Evolutionary conservation across 2,113 vertebrate species (phyloP).

Genomic region (Phyllostomus hastatus): DNA sequence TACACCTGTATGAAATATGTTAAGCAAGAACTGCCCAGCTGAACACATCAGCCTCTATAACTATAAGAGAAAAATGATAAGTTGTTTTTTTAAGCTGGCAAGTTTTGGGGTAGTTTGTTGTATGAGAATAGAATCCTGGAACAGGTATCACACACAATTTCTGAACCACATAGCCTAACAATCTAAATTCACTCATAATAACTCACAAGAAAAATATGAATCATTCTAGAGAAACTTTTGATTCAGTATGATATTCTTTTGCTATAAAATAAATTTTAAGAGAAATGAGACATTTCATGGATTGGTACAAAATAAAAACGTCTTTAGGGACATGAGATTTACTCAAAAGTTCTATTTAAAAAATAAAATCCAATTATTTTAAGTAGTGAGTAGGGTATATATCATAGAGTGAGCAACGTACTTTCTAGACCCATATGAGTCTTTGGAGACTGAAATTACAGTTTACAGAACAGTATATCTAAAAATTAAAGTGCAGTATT

Average conservation of each 20-base stretch:
- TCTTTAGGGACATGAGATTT: slow-evolving; percentile 46
- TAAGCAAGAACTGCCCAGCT: not conserved
- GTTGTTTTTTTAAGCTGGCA: not conserved
- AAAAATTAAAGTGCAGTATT: slow-evolving; percentile 61
- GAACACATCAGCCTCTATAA: not conserved
- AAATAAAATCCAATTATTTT: slow-evolving; percentile 64
- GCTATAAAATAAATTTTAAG: slow-evolving; percentile 49
- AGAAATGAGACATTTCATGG: slow-evolving; percentile 50
- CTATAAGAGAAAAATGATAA: not conserved
- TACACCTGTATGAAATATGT: not conserved
- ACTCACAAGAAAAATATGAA: slow-evolving; percentile 4
- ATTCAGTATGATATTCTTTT: not conserved
- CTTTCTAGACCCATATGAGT: slow-evolving; percentile 7
- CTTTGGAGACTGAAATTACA: slow-evolving; percentile 55
- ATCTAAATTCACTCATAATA: not conserved
- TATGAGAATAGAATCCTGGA: not conserved
- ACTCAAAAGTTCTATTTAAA: slow-evolving; percentile 45
- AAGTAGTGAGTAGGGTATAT: not conserved
- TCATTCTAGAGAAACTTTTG: slow-evolving; percentile 9
- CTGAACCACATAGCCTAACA: not conserved
- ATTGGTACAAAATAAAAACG: slow-evolving; percentile 36
- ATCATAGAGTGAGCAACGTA: not conserved
- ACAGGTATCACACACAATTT: not conserved
- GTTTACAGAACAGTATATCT: slow-evolving; percentile 38
- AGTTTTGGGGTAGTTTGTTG: not conserved